phyloP scores from a whole-genome alignment of 64 coral and sea anemone genomes.

The Stylophora pistillata region DNA sequence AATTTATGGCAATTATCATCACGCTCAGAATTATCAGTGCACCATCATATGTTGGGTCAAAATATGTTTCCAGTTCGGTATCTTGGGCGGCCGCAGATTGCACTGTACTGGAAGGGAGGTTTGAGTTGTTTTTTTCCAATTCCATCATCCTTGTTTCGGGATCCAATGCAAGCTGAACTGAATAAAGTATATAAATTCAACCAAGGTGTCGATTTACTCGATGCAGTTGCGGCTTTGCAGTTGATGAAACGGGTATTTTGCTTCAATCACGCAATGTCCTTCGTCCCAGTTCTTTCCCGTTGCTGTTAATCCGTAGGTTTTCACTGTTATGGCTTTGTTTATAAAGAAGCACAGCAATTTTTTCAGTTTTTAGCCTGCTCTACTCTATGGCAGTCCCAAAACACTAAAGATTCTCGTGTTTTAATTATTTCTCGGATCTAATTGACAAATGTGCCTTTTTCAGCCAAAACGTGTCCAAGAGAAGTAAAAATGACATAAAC shows the following conservation, averaged over 20 bases:
- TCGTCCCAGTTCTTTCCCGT: neutral
- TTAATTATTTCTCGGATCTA: no score
- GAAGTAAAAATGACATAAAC: no score
- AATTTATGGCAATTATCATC: conserved; percentile 63
- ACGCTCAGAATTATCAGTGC: conserved; percentile 67
- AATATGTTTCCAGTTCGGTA: neutral
- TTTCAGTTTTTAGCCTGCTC: no score
- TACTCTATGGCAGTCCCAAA: no score
- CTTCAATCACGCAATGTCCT: neutral
- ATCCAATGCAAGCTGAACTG: neutral
- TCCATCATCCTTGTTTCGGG: neutral
- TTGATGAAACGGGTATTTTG: neutral
- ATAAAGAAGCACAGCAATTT: no score
- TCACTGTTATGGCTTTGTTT: neutral
- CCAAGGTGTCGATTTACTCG: neutral
- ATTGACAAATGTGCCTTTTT: no score
- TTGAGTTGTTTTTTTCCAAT: neutral
- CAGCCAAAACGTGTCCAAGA: no score
- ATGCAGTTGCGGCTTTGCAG: neutral
- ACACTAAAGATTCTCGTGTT: no score
- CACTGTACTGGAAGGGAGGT: neutral
- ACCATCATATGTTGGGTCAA: conserved; percentile 50
- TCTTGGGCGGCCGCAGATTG: neutral
- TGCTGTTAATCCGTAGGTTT: neutral
- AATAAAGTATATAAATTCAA: conserved; percentile 4